These are phyloP conservation scores for Idaea dimidiata DNA, from an alignment of 2,888 invertebrate genomes.

Conservation along the genomic window DNA sequence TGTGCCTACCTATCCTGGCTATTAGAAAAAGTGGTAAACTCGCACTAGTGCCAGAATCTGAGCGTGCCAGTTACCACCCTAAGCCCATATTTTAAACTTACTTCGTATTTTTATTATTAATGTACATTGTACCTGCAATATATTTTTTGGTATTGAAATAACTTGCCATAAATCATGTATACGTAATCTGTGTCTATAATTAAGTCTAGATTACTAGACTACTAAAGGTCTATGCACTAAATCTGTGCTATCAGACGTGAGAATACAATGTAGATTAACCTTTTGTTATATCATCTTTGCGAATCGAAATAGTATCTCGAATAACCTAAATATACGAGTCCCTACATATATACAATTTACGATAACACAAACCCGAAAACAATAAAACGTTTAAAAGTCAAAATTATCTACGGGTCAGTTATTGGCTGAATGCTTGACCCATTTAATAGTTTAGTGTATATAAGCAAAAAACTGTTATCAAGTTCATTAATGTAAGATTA, in stretches of 20 bases:
- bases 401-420: conserved; percentile 62
- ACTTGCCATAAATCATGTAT: neutral
- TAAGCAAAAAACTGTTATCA: conserved; percentile 26
- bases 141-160: neutral
- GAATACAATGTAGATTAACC: conserved; percentile 26
- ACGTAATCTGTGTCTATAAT: neutral
- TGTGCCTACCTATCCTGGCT: no score
- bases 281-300: conserved; percentile 31
- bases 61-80: no score
- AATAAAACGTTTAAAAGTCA: conserved; percentile 57
- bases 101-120: no score
- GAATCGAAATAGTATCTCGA: conserved; percentile 46
- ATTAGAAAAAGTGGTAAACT: no score
- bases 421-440: conserved; percentile 46
- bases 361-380: conserved; percentile 56
- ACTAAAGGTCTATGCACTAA: conserved; percentile 15
- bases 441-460: conserved; percentile 41
- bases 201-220: conserved; percentile 12
- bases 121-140: neutral
- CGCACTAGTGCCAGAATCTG: no score
- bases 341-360: conserved; percentile 37
- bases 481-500: conserved; percentile 17
- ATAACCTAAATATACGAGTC: conserved; percentile 57
- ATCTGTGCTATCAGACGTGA: conserved; percentile 13
- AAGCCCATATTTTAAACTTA: no score